A percentile compares a stretch with the other conserved stretches of the same genome.
Conservation (phyloP, 1,140 invertebrate genomes). For the Ctenoplectra terminalis region DNA sequence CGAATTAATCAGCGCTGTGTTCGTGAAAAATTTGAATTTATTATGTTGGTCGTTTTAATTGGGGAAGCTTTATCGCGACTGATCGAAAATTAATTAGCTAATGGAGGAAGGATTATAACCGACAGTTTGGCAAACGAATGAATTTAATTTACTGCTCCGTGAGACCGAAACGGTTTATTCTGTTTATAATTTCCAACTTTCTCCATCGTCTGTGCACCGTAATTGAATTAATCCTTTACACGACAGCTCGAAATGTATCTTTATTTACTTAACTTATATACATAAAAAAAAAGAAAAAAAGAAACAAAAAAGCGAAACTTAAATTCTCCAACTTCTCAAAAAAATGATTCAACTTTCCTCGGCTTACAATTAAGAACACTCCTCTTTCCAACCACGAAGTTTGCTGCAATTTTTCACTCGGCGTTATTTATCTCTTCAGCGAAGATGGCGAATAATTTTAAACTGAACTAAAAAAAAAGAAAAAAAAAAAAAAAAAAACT, state of each 20-base stretch:
- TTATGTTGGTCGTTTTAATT: not conserved
- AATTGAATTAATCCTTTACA: no score
- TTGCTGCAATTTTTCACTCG: not conserved
- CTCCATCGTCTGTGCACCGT: no score
- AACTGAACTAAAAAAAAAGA: not conserved
- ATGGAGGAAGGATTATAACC: not conserved
- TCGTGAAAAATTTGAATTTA: not conserved
- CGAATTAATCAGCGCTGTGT: no score
- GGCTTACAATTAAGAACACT: no score
- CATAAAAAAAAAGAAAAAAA: no score
- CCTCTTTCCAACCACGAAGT: no score
- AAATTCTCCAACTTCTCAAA: not conserved
- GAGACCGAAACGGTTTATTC: not conserved
- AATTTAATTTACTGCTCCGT: not conserved
- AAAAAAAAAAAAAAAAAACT: no score
- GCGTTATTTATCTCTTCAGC: not conserved
- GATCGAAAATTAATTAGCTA: constrained; percentile 6
- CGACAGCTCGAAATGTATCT: no score
- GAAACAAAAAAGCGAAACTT: no score
- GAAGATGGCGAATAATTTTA: not conserved
- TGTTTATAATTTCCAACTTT: not conserved
- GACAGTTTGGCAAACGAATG: not conserved
- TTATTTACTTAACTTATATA: no score
- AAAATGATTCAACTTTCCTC: not conserved
- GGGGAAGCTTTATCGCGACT: not conserved